Percentiles rank a stretch among this genome's conserved stretches.
Conservation (phyloP, 2,888 invertebrate species). For the Romanomermis culicivorax region DNA sequence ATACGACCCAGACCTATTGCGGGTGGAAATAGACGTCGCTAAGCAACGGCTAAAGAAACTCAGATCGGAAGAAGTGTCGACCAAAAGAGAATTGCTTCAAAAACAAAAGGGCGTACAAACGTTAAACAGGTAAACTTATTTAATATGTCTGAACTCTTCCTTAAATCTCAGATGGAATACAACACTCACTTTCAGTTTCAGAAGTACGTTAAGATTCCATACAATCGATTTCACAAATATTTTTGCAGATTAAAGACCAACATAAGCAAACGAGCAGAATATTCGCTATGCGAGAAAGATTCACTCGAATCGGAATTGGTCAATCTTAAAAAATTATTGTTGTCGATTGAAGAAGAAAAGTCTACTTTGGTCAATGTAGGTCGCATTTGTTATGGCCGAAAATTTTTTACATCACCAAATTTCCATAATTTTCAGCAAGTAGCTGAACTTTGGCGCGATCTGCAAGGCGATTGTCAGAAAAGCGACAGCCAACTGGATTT, state of each 20-base stretch:
- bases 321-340: neutral
- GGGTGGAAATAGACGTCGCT: conserved; percentile 71
- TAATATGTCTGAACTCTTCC: too few species aligned
- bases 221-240: too few species aligned
- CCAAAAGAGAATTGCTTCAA: conserved; percentile 56
- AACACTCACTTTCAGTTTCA: too few species aligned
- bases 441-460: neutral
- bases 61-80: conserved; percentile 57
- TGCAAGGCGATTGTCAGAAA: neutral
- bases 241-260: too few species aligned
- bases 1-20: conserved; percentile 76
- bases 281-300: neutral
- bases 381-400: neutral
- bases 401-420: too few species aligned
- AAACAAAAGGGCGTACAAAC: conserved; percentile 80
- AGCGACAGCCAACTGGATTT: neutral
- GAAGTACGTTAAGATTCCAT: too few species aligned
- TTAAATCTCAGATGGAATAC: too few species aligned
- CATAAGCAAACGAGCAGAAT: neutral
- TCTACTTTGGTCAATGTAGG: neutral
- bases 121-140: conserved; percentile 36
- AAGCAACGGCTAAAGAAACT: conserved; percentile 66
- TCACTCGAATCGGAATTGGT: neutral
- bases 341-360: neutral
- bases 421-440: neutral